Percentiles rank a stretch among this genome's conserved stretches.
phyloP scores from a whole-genome alignment of 1,140 invertebrate genomes.

The Eueides isabella region DNA sequence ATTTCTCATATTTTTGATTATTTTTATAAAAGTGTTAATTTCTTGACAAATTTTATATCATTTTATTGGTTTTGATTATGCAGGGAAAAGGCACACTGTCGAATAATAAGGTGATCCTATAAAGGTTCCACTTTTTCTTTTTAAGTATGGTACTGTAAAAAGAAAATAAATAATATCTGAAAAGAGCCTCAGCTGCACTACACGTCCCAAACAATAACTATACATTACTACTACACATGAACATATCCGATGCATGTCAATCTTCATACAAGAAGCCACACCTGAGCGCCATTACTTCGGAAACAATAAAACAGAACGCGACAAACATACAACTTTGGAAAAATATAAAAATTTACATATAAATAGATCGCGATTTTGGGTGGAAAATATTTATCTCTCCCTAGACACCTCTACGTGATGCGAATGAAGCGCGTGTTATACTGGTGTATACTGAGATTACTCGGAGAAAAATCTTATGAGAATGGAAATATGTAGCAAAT shows the following conservation, averaged over 20 bases:
- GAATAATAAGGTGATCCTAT: no score
- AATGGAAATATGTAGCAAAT: background rate
- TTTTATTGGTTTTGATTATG: no score
- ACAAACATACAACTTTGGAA: conserved; percentile 54
- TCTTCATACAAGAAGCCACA: conserved; percentile 7
- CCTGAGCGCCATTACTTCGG: conserved; percentile 42
- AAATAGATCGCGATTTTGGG: conserved; percentile 62
- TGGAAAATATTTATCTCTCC: conserved; percentile 71
- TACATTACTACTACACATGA: background rate
- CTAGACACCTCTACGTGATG: conserved; percentile 68
- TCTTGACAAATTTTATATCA: no score
- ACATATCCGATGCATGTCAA: background rate
- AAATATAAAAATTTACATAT: conserved; percentile 78
- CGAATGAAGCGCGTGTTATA: conserved; percentile 45
- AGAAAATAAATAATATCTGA: background rate
- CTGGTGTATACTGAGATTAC: conserved; percentile 40
- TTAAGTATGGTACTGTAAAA: no score
- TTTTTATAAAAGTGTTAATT: no score
- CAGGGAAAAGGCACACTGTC: no score
- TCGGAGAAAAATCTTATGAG: background rate
- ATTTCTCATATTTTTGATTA: no score
- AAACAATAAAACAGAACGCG: conserved; percentile 59
- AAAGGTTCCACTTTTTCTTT: no score
- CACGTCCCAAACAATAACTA: background rate
- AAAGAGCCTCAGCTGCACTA: background rate